Percentiles rank a stretch among this genome's conserved stretches.
These are phyloP conservation scores for Melierax canorus DNA, from an alignment of 2,113 vertebrate genomes.

Conservation along the genomic window DNA sequence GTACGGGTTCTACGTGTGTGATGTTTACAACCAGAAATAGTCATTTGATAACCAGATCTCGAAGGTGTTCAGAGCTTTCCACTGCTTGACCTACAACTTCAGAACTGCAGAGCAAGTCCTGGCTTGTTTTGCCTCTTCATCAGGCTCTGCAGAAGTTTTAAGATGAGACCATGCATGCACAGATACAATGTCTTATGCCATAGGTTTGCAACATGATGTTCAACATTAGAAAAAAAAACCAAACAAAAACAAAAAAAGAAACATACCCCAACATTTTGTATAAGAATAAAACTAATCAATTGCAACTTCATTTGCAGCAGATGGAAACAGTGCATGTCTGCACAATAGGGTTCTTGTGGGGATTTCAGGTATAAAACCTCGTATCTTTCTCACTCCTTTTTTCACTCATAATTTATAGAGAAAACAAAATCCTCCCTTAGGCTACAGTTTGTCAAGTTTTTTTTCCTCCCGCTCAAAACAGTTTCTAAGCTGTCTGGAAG, in stretches of 20 bases:
- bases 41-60: slow-evolving; percentile 43
- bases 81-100: slow-evolving; percentile 61
- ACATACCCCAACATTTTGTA: neutral
- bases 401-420: neutral
- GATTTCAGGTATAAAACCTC: neutral
- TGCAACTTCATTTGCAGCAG: neutral
- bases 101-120: slow-evolving; percentile 59
- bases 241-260: too few relatives aligned
- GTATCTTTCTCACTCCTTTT: neutral
- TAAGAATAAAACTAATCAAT: neutral
- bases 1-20: neutral
- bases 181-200: neutral
- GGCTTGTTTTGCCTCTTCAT: slow-evolving; percentile 53
- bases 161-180: neutral
- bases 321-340: neutral
- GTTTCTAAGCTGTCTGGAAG: neutral
- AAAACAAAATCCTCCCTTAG: slow-evolving; percentile 27
- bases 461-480: neutral
- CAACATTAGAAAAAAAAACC: neutral
- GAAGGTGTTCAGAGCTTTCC: neutral
- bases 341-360: neutral
- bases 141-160: slow-evolving; percentile 22
- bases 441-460: neutral
- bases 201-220: neutral
- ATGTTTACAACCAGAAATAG: slow-evolving; percentile 24